Conservation (phyloP, 2,888 invertebrate genomes). For the Tubulanus polymorphus region DNA sequence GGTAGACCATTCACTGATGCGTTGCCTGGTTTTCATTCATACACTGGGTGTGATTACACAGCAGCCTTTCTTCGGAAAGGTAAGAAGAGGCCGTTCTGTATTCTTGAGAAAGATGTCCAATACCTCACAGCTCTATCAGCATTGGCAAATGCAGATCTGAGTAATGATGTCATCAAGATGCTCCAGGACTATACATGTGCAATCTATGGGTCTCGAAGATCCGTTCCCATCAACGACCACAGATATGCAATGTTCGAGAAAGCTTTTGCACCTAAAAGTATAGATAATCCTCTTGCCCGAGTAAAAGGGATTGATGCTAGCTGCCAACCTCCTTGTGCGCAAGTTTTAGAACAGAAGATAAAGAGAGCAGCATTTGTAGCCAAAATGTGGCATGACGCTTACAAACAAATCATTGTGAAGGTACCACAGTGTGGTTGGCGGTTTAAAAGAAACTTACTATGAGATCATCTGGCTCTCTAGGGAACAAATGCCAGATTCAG, state of each 20-base stretch:
- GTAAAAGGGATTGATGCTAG: slow-evolving; percentile 8
- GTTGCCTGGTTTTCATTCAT: neutral
- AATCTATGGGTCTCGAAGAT: neutral
- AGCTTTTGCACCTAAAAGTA: neutral
- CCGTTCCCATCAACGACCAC: neutral
- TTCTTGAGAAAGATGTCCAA: neutral
- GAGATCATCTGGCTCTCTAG: neutral
- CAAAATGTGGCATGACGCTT: slow-evolving; percentile 4
- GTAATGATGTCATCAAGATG: neutral
- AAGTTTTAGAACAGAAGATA: neutral
- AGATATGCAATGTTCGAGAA: neutral
- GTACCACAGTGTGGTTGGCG: too few relatives aligned
- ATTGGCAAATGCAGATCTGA: neutral
- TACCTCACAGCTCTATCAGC: neutral
- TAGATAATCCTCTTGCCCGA: slow-evolving; percentile 1
- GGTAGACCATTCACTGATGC: neutral
- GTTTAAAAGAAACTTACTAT: neutral
- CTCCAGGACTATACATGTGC: neutral
- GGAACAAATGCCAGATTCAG: neutral
- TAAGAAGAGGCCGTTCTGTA: neutral
- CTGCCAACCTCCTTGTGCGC: slow-evolving; percentile 1
- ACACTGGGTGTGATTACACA: neutral
- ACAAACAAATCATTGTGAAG: neutral
- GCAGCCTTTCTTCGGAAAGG: neutral
- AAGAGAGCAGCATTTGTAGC: slow-evolving; percentile 4